phyloP scores from a whole-genome alignment of 2,113 vertebrate genomes.

The Pteropus alecto region DNA sequence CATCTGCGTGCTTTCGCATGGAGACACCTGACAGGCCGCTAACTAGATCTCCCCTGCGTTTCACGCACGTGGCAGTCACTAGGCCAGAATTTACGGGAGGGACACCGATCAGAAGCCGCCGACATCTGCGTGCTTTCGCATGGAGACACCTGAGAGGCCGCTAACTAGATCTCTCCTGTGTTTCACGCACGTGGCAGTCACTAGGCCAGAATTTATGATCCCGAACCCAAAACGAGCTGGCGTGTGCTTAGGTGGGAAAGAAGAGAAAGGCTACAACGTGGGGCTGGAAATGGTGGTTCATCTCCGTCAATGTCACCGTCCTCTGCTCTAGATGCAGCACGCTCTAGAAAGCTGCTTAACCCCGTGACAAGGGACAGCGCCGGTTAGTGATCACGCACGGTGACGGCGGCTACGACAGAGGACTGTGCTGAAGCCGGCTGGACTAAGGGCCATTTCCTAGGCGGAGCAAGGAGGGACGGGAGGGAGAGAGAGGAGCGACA shows the following conservation, averaged over 20 bases:
- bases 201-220: background rate
- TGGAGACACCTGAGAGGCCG: too few relatives aligned
- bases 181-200: background rate
- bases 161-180: background rate
- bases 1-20: too few relatives aligned
- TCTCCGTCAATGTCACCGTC: background rate
- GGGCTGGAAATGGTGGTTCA: background rate
- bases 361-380: background rate
- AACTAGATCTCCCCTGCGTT: background rate
- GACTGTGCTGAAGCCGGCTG: too few relatives aligned
- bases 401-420: rapidly evolving
- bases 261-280: background rate
- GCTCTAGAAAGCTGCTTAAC: background rate
- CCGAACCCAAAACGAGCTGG: background rate
- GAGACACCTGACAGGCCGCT: background rate
- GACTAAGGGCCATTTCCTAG: background rate
- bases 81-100: background rate
- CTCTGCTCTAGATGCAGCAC: rapidly evolving
- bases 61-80: too few relatives aligned
- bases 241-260: background rate
- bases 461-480: background rate
- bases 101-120: background rate
- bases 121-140: too few relatives aligned
- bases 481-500: background rate
- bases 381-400: rapidly evolving